phyloP scores from a whole-genome alignment of 2,797 vertebrate species.

The Loriculus beryllinus region DNA sequence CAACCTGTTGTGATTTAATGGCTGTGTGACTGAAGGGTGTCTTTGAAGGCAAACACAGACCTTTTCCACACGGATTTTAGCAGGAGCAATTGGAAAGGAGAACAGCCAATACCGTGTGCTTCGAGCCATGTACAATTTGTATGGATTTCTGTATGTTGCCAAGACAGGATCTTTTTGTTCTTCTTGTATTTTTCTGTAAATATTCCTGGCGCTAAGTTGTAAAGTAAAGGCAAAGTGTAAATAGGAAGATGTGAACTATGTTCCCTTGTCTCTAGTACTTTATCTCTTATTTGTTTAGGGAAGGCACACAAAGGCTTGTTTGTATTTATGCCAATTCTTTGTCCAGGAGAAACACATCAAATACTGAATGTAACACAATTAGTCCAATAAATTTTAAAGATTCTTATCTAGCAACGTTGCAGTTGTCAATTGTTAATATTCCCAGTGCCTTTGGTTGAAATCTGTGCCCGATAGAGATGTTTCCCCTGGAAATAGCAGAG shows the following conservation, averaged over 20 bases:
- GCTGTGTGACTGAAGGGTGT: conserved; percentile 17
- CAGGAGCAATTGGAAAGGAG: conserved; percentile 63
- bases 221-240: conserved; percentile 88
- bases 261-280: conserved; percentile 78
- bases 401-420: conserved; percentile 79
- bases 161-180: conserved; percentile 76
- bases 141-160: conserved; percentile 76
- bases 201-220: conserved; percentile 83
- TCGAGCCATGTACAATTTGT: conserved; percentile 68
- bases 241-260: conserved; percentile 83
- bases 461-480: neutral
- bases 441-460: neutral
- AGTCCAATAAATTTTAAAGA: conserved; percentile 94
- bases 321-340: conserved; percentile 87
- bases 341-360: conserved; percentile 85
- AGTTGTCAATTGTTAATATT: neutral
- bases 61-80: conserved; percentile 62
- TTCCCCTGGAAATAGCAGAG: neutral
- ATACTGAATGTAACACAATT: conserved; percentile 93
- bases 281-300: conserved; percentile 77
- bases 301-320: conserved; percentile 81
- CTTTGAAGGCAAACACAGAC: conserved; percentile 51
- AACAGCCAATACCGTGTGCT: conserved; percentile 65
- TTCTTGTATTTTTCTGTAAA: conserved; percentile 86
- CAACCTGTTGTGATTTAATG: conserved; percentile 1